A percentile compares a stretch with the other conserved stretches of the same genome.
Conservation (phyloP, 1,140 invertebrate genomes). For the Bombus turneri region DNA sequence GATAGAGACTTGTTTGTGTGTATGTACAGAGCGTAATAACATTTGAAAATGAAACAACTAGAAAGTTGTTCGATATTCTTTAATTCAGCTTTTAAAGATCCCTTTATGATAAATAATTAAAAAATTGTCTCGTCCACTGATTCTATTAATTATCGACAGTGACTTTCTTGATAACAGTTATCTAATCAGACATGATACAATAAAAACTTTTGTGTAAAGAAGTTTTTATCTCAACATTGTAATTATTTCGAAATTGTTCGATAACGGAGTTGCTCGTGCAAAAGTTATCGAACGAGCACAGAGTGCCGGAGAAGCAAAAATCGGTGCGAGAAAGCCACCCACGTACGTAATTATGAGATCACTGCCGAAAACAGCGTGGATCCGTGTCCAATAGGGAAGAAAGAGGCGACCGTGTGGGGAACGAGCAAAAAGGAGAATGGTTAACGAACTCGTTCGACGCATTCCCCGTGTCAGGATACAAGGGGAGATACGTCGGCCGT, state of each 20-base stretch:
- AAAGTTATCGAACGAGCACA: background rate
- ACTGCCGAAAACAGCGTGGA: constrained; percentile 47
- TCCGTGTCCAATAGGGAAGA: constrained; percentile 42
- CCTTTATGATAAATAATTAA: background rate
- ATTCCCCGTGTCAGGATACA: constrained; percentile 45
- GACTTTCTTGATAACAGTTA: background rate
- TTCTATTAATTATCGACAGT: background rate
- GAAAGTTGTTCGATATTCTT: background rate
- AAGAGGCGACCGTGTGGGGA: background rate
- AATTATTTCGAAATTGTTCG: background rate
- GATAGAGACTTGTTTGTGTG: background rate
- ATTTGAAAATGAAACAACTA: background rate
- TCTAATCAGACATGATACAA: background rate
- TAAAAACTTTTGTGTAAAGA: background rate
- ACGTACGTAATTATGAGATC: constrained; percentile 50
- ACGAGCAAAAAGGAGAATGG: constrained; percentile 5
- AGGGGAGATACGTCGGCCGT: constrained; percentile 41
- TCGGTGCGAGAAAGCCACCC: constrained; percentile 6
- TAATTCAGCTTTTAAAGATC: background rate
- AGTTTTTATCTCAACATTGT: background rate
- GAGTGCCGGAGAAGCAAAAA: background rate
- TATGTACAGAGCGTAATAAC: no score
- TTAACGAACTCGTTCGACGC: constrained; percentile 47
- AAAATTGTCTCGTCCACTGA: background rate
- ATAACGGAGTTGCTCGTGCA: background rate